Evolutionary conservation across 1,140 invertebrate species (phyloP), one percentile per base, ranked within the genome.

Genomic region (Calliphora vicina): DNA sequence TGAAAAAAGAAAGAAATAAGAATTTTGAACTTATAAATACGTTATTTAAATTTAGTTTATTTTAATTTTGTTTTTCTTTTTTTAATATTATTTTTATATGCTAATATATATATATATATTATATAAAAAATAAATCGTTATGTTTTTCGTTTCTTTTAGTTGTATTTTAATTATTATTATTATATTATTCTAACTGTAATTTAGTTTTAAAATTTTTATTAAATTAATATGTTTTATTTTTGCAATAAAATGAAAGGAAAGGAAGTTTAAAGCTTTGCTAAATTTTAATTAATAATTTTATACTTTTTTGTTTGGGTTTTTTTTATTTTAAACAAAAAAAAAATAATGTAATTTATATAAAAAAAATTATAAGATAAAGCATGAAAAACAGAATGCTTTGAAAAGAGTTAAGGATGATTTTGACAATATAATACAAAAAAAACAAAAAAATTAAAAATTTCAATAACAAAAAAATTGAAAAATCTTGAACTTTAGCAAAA

Each of bases 351-450:
- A 67, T 8, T 67, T 67, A 6, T 67, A 1, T 25, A 67, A 23
- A 67, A 67, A 50, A 23, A 5, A 10, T 67, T 23, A 23, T 25
- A 67, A 23, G 61, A 25, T 10, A 2, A 67, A 67, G 20, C n/a
- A 67, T 25, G 25, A 67, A 6, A 20, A 67, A 67, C 1, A 20
- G 61, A 67, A 67, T 3, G 42, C 5, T 6, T 43, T 17, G 17
- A 17, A 17, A 17, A 50, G 15, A 67, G 9, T 23, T 67, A 67
- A 61, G 12, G 10, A 67, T 67, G n/a, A 67, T 67, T 67, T 67
- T 67, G 61, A 67, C 61, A 67, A 67, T 67, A 67, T 67, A 67
- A 67, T 25, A n/a, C n/a, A 82, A 74, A 2, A 78, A 81, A 78
- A 3, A 76, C 15, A 84, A 43, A 43, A 80, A 50, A 25, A 73